Evolutionary conservation across 2,797 vertebrate genomes (phyloP), one percentile per base, ranked within the genome.

Genomic region (Triplophysa yarkandensis): DNA sequence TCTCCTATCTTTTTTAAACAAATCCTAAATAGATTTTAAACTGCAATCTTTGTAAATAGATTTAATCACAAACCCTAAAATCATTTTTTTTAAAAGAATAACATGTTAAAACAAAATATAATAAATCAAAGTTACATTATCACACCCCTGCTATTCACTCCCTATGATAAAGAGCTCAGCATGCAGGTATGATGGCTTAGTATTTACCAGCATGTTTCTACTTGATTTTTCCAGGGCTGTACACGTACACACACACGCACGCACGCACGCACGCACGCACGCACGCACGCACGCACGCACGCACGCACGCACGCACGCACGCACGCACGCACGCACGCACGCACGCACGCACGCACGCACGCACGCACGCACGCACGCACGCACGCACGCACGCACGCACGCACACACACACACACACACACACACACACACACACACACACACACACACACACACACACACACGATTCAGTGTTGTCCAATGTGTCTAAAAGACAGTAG

Each of bases 181-280:
- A 34, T 52, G 68, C 68, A 52, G 68, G 69, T 68, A 69, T 78
- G 77, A 78, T 39, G 57, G 74, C 71, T 76, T 62, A 76, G 74
- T 76, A 73, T 81, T 76, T 76, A 61, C 27, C 76, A 76, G 71
- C 78, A 69, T 65, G 78, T 74, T 72, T 72, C 62, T 77, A 80
- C 81, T 68, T 68, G 77, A 82, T 68, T 80, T 77, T 71, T 39
- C n/a, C 28, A 70, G 64, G 27, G 32, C 48, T 74, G 54, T 23
- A 64, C 63, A 34, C 44, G 66, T 39, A 64, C 30, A n/a, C n/a
- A n/a, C n/a, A n/a, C n/a, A n/a, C n/a, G n/a, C n/a, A n/a, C n/a
- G n/a, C n/a, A n/a, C n/a, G n/a, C n/a, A n/a, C n/a, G n/a, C n/a
- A n/a, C n/a, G n/a, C n/a, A n/a, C n/a, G n/a, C n/a, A n/a, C n/a